A percentile compares a stretch with the other conserved stretches of the same genome.
Conservation (phyloP, 2,113 vertebrate genomes). For the Dasypus novemcinctus region DNA sequence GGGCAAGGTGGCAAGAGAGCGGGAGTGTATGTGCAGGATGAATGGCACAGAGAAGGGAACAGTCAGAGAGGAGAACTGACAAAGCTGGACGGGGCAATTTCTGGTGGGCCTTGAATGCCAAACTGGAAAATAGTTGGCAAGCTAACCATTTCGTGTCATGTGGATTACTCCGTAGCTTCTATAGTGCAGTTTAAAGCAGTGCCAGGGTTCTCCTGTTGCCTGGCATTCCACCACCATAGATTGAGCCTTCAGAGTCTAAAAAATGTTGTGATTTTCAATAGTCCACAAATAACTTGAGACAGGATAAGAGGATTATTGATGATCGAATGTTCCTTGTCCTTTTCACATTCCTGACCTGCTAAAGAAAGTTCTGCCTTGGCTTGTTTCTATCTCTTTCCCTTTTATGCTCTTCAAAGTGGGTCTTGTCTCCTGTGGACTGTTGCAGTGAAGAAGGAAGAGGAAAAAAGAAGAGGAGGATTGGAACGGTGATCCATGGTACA, state of each 20-base stretch:
- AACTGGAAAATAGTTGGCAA: not conserved
- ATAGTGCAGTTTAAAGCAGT: not conserved
- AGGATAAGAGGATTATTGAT: not conserved
- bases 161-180: not conserved
- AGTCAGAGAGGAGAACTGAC: not conserved
- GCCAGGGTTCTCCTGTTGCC: not conserved
- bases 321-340: not conserved
- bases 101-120: not conserved
- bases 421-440: not conserved
- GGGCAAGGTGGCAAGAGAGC: not conserved
- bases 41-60: not conserved
- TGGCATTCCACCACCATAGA: no score
- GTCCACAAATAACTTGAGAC: not conserved
- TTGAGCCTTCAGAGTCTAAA: not conserved
- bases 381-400: not conserved
- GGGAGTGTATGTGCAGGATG: accelerated
- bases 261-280: not conserved
- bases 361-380: not conserved
- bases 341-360: not conserved
- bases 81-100: no score
- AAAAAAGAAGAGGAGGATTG: not conserved
- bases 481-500: not conserved
- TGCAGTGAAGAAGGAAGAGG: not conserved
- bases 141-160: not conserved
- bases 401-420: not conserved